These are phyloP conservation scores for Melipona beecheii DNA, from an alignment of 2,888 invertebrate species.

Conservation along the genomic window DNA sequence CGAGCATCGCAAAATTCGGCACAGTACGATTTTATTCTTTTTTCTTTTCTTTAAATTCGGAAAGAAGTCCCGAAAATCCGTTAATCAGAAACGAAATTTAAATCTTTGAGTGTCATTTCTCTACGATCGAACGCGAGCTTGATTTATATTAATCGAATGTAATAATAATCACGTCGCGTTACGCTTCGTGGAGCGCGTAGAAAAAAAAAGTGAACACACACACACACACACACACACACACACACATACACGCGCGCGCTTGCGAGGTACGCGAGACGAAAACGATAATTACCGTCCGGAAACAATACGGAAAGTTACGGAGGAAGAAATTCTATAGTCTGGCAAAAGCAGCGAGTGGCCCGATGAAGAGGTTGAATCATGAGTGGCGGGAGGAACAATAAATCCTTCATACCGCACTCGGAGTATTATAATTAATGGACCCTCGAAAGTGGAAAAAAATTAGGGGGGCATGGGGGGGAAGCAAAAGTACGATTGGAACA, in stretches of 20 bases:
- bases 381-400: constrained; percentile 30
- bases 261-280: not conserved
- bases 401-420: constrained; percentile 32
- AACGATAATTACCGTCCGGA: not conserved
- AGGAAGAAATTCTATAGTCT: not conserved
- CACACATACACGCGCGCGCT: too few relatives aligned
- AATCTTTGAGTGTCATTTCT: too few relatives aligned
- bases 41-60: too few relatives aligned
- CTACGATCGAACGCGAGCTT: too few relatives aligned
- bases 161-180: not conserved
- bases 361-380: constrained; percentile 14
- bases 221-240: not conserved
- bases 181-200: not conserved
- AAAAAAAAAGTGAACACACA: not conserved
- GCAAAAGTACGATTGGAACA: not conserved
- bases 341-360: not conserved
- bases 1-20: too few relatives aligned
- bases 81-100: too few relatives aligned
- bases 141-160: too few relatives aligned
- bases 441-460: constrained; percentile 3
- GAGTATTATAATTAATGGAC: constrained; percentile 32
- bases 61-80: too few relatives aligned
- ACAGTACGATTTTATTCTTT: too few relatives aligned
- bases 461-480: too few relatives aligned
- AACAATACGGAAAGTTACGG: constrained; percentile 2